Conservation (phyloP, 2,888 invertebrate genomes). For the Sphaerophoria rueppellii region DNA sequence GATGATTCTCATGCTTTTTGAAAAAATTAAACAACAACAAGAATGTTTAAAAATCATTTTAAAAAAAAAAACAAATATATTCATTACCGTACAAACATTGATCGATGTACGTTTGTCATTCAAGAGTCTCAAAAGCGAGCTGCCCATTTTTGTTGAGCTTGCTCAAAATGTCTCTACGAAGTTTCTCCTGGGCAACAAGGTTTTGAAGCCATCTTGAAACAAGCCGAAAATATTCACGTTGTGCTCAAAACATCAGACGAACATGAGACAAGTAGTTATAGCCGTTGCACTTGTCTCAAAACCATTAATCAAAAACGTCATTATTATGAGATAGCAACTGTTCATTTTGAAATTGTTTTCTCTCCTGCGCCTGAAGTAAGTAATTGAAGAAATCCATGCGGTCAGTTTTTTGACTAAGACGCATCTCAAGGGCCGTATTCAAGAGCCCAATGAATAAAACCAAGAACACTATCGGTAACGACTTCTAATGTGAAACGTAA, state of each 20-base stretch:
- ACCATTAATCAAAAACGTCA: slow-evolving; percentile 81
- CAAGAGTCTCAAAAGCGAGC: slow-evolving; percentile 77
- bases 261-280: slow-evolving; percentile 77
- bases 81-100: slow-evolving; percentile 80
- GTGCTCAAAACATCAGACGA: slow-evolving; percentile 12
- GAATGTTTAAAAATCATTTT: neutral
- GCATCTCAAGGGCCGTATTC: slow-evolving; percentile 76
- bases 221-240: neutral
- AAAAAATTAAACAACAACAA: neutral
- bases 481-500: slow-evolving; percentile 82
- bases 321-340: slow-evolving; percentile 77
- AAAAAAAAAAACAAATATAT: no score
- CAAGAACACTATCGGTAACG: slow-evolving; percentile 82
- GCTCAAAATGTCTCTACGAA: slow-evolving; percentile 76
- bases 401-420: slow-evolving; percentile 72
- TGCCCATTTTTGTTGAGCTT: slow-evolving; percentile 70
- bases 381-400: slow-evolving; percentile 80
- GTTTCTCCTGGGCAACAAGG: slow-evolving; percentile 75
- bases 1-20: slow-evolving; percentile 78
- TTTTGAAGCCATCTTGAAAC: slow-evolving; percentile 76
- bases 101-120: slow-evolving; percentile 77
- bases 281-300: slow-evolving; percentile 79
- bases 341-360: slow-evolving; percentile 75
- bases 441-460: slow-evolving; percentile 79
- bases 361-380: slow-evolving; percentile 77